Base-by-base conservation (phyloP, 2,888 invertebrate species). In the Plebejus anna region DNA sequence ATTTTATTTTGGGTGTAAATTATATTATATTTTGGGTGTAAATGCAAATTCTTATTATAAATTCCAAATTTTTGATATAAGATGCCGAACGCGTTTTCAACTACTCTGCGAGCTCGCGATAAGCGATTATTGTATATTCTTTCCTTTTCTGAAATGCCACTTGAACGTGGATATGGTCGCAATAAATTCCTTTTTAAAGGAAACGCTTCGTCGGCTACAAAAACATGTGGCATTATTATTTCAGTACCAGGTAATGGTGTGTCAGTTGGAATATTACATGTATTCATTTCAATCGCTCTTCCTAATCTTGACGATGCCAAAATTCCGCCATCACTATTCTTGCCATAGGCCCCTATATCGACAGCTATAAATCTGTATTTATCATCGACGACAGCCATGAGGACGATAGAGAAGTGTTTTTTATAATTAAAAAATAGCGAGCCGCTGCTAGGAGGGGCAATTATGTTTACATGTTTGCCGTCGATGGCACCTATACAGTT, bases 401-500 rank as follows among this genome's bases (percentile, higher is more conserved):
- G 78, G 36, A 79, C 80, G 75, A 80, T 79, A 76, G 78, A 78
- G 75, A 79, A 79, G 70, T 75, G 71, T 75, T 78, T 77, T 78
- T 80, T 80, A 75, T 80, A 79, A 76, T 81, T 81, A 77, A 76
- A 80, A 75, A 78, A 80, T 72, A 78, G 77, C 66, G 76, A 76
- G 13, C 80, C 79, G 51, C 78, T 79, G 75, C 76, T 78, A 57
- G 75, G 73, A 70, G 81, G 78, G 61, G 78, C 77, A 47, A 77
- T 76, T 76, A 81, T 80, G 47, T 78, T 80, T 61, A 81, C 77
- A 76, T 81, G 80, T 76, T 80, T 81, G 70, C 80, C 80, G 71
- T 80, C 80, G 32, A 81, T 77, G 59, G 79, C 80, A 76, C 81
- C 80, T 28, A 80, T 73, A 73, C 79, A 80, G 75, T 81, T 79